phyloP scores from a whole-genome alignment of 2,888 invertebrate species.

The Acanthacorydalis orientalis region DNA sequence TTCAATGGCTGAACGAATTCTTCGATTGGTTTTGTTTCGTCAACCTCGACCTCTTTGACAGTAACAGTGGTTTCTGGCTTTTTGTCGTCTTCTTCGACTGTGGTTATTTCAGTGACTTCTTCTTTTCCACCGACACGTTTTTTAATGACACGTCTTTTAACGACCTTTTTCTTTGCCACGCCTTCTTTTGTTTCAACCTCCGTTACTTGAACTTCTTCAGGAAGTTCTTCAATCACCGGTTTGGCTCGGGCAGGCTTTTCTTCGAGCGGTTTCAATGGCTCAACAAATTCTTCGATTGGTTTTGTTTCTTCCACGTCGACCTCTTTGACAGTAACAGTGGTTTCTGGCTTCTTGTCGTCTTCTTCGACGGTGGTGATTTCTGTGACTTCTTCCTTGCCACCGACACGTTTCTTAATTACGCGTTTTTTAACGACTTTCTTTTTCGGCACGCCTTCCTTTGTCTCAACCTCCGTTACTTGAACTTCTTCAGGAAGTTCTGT shows the following conservation, averaged over 20 bases:
- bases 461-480: conserved; percentile 23
- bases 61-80: conserved; percentile 27
- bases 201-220: conserved; percentile 19
- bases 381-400: conserved; percentile 22
- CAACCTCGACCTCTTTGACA: conserved; percentile 14
- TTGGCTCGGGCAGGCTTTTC: conserved; percentile 16
- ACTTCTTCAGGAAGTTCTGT: conserved; percentile 20
- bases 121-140: conserved; percentile 5
- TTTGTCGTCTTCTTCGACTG: conserved; percentile 21
- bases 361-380: conserved; percentile 23
- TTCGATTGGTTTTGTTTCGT: conserved; percentile 11
- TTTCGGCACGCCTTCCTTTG: conserved; percentile 9
- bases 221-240: conserved; percentile 17
- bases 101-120: conserved; percentile 10
- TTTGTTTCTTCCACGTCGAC: conserved; percentile 7
- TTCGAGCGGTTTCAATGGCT: conserved; percentile 10
- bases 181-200: conserved; percentile 9
- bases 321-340: conserved; percentile 23
- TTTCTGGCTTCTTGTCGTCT: conserved; percentile 25
- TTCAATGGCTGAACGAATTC: conserved; percentile 13
- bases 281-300: conserved; percentile 11
- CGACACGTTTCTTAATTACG: conserved; percentile 19
- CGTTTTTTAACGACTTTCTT: conserved; percentile 17
- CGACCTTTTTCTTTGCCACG: conserved; percentile 5
- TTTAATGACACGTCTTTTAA: conserved; percentile 8